Evolutionary conservation across 2,888 invertebrate species (phyloP).

Genomic region (Lordiphosa andalusiaca): DNA sequence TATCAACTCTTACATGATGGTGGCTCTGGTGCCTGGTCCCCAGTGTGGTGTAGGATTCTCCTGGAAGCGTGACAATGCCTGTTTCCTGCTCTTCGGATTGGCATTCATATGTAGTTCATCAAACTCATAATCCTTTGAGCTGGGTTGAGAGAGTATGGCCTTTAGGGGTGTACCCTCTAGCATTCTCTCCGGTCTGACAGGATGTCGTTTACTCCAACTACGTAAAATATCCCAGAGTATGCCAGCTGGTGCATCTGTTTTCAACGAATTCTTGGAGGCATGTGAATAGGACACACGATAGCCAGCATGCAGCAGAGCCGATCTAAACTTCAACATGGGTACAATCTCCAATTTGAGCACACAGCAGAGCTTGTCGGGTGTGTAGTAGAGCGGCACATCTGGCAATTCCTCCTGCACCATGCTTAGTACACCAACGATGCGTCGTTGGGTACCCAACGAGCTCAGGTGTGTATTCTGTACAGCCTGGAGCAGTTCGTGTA

Average conservation of each 20-base stretch:
- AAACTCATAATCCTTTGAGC: slow-evolving; percentile 81
- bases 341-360: slow-evolving; percentile 87
- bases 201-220: slow-evolving; percentile 87
- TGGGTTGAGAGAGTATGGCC: slow-evolving; percentile 82
- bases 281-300: slow-evolving; percentile 96
- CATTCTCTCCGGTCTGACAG: slow-evolving; percentile 84
- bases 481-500: slow-evolving; percentile 84
- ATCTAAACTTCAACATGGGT: slow-evolving; percentile 87
- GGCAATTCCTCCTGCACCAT: slow-evolving; percentile 91
- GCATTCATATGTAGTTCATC: slow-evolving; percentile 83
- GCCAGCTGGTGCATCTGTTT: slow-evolving; percentile 93
- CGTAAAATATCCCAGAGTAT: slow-evolving; percentile 96
- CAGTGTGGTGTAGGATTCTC: slow-evolving; percentile 92
- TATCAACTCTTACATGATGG: slow-evolving; percentile 84
- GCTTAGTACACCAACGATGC: slow-evolving; percentile 90
- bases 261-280: slow-evolving; percentile 91
- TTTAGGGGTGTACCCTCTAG: slow-evolving; percentile 77
- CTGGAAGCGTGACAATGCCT: slow-evolving; percentile 89
- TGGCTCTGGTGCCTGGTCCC: slow-evolving; percentile 94
- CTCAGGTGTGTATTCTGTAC: slow-evolving; percentile 79
- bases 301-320: slow-evolving; percentile 93
- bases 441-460: slow-evolving; percentile 85
- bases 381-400: slow-evolving; percentile 93
- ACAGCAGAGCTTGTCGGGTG: slow-evolving; percentile 88
- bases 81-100: slow-evolving; percentile 89